phyloP scores from a whole-genome alignment of 2,113 vertebrate genomes.

The Condylura cristata region DNA sequence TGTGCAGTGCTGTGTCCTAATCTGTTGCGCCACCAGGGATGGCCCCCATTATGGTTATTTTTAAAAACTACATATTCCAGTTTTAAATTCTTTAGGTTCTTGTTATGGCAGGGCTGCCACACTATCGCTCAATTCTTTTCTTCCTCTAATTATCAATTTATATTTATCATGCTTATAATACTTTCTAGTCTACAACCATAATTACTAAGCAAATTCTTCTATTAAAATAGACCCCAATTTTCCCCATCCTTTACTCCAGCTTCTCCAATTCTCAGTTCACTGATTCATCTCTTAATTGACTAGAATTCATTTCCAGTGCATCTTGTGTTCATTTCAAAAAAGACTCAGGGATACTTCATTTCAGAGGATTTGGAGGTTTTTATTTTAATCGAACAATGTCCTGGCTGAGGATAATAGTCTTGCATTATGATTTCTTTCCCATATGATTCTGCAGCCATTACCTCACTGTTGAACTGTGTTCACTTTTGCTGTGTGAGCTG shows the following conservation, averaged over 20 bases:
- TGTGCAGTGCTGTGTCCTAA: too few relatives aligned
- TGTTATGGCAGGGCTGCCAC: neutral
- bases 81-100: neutral
- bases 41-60: too few relatives aligned
- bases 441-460: neutral
- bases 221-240: neutral
- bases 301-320: neutral
- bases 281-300: neutral
- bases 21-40: too few relatives aligned
- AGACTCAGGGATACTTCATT: neutral
- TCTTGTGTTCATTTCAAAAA: neutral
- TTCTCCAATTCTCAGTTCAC: neutral
- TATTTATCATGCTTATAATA: neutral
- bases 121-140: neutral
- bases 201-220: neutral
- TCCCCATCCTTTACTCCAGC: neutral
- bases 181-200: neutral
- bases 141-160: neutral
- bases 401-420: neutral
- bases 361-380: neutral
- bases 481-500: neutral
- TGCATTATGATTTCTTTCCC: neutral
- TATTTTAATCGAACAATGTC: neutral
- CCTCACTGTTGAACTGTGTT: neutral
- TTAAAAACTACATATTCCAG: neutral